Evolutionary conservation across 1,140 invertebrate species (phyloP).

Genomic region (Zaprionus inermis): DNA sequence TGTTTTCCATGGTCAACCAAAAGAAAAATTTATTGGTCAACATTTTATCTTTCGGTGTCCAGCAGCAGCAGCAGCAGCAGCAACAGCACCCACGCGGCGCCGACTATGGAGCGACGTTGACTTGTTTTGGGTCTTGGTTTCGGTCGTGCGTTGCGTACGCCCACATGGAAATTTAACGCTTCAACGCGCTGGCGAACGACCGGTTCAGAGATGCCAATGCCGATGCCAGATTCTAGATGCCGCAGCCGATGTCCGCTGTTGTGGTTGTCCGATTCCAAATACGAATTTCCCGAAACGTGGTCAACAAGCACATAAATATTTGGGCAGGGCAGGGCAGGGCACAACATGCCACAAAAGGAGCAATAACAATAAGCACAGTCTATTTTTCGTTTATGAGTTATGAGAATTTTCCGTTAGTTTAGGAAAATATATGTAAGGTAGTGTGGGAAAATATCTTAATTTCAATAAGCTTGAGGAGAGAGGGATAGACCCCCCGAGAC

Average conservation of each 20-base stretch:
- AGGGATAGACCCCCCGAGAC: no score
- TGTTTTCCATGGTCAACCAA: conserved; percentile 67
- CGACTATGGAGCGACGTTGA: conserved; percentile 14
- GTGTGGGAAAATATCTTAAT: conserved; percentile 67
- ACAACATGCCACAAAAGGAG: conserved; percentile 14
- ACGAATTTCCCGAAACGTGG: conserved; percentile 47
- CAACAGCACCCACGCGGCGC: conserved; percentile 33
- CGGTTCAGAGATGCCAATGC: conserved; percentile 37
- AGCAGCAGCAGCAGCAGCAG: conserved; percentile 17
- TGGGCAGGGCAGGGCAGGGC: not conserved
- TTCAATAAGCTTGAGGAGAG: conserved; percentile 58
- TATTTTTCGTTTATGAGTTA: conserved; percentile 62
- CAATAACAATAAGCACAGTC: conserved; percentile 40
- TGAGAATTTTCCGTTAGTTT: conserved; percentile 53
- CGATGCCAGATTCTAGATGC: conserved; percentile 35
- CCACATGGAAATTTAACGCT: conserved; percentile 79
- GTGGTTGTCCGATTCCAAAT: conserved; percentile 10
- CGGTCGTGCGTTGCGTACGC: conserved; percentile 34
- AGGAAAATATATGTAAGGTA: conserved; percentile 20
- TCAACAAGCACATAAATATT: conserved; percentile 44
- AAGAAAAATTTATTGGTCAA: conserved; percentile 76
- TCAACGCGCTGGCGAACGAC: conserved; percentile 62
- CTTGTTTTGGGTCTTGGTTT: conserved; percentile 52
- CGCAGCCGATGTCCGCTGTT: not conserved
- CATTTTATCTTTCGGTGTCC: conserved; percentile 66